Conservation (phyloP, 2,888 invertebrate genomes). For the Parnassius apollo region DNA sequence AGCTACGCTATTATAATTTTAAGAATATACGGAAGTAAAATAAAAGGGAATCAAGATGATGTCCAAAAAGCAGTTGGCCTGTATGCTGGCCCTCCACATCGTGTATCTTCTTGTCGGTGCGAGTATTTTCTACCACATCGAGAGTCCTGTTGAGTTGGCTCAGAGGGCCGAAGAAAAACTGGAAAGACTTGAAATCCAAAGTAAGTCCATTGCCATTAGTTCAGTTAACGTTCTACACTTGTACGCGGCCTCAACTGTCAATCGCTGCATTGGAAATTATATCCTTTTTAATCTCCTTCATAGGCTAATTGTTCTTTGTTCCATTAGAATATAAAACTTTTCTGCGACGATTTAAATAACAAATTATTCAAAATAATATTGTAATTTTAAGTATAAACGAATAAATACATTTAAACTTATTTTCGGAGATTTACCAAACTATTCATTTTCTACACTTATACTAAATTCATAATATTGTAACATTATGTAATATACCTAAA, state of each 20-base stretch:
- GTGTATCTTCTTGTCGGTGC: conserved; percentile 90
- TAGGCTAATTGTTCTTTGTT: conserved; percentile 17
- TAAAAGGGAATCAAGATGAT: conserved; percentile 81
- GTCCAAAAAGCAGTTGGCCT: conserved; percentile 90
- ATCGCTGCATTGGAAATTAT: conserved; percentile 29
- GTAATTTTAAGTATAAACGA: background rate
- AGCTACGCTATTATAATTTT: conserved; percentile 29
- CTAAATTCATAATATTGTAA: too few relatives aligned
- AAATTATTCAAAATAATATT: background rate
- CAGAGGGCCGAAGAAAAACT: conserved; percentile 80
- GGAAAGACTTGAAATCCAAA: conserved; percentile 85
- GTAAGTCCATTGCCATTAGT: conserved; percentile 71
- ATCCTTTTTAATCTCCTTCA: conserved; percentile 27
- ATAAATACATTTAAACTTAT: too few relatives aligned
- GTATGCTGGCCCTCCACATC: conserved; percentile 87
- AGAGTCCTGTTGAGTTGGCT: conserved; percentile 85
- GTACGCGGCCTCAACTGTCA: conserved; percentile 25
- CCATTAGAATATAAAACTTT: conserved; percentile 8
- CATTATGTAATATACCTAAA: too few relatives aligned
- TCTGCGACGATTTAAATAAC: background rate
- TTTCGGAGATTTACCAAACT: too few relatives aligned
- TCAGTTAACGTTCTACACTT: conserved; percentile 22
- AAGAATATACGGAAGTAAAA: conserved; percentile 30
- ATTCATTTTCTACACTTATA: too few relatives aligned
- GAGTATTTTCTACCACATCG: conserved; percentile 91